These are phyloP conservation scores for Scrobipalpa atriplicella DNA, from an alignment of 2,888 invertebrate species.

Conservation along the genomic window DNA sequence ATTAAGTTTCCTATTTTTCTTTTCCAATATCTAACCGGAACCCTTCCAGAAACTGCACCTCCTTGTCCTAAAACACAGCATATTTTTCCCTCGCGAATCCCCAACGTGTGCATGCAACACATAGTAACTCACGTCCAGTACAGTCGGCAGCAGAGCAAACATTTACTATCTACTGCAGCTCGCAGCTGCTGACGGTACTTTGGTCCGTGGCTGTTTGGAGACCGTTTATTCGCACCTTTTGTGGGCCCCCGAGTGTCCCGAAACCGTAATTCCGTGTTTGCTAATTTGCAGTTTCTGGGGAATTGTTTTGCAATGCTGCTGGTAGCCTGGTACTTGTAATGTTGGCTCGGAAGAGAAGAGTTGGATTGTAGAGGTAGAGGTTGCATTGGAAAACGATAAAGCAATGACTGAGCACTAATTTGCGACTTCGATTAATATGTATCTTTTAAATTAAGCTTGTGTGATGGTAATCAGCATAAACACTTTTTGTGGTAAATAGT, in stretches of 20 bases:
- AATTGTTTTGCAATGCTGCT: background rate
- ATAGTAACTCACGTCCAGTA: conserved; percentile 38
- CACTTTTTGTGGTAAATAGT: no score
- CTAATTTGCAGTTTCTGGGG: conserved; percentile 7
- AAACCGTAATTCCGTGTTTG: conserved; percentile 3
- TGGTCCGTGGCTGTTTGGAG: background rate
- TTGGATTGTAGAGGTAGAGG: no score
- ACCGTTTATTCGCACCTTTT: conserved; percentile 8
- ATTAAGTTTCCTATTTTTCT: background rate
- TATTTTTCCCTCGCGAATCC: conserved; percentile 30
- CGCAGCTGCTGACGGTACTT: conserved; percentile 15
- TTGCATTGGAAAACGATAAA: no score
- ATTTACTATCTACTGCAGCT: conserved; percentile 17
- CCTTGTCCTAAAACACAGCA: background rate
- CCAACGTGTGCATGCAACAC: conserved; percentile 31
- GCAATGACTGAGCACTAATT: no score
- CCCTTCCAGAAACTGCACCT: background rate
- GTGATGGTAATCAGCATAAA: no score
- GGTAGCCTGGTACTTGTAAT: background rate
- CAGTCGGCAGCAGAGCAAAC: conserved; percentile 31
- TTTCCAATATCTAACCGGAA: background rate
- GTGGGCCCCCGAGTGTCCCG: background rate
- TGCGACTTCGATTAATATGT: no score
- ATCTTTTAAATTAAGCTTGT: no score
- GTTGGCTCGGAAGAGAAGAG: no score